These are phyloP conservation scores for Synanceia verrucosa DNA, from an alignment of 2,797 vertebrate species.

Conservation along the genomic window DNA sequence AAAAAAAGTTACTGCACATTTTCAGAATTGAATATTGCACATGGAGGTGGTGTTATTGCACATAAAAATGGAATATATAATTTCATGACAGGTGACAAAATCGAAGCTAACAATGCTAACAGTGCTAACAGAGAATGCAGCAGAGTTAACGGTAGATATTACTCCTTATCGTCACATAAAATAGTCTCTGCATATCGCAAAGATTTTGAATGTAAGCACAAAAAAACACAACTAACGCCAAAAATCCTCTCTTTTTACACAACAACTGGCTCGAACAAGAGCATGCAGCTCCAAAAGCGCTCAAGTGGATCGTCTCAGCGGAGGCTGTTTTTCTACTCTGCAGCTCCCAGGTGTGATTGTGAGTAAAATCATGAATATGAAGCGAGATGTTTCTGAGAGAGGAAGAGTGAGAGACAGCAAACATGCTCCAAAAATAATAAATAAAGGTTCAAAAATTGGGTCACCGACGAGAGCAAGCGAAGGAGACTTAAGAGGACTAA, in stretches of 20 bases:
- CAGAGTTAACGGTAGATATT: no score
- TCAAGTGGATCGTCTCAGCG: constrained; percentile 6
- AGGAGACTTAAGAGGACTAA: constrained; percentile 54
- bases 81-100: no score
- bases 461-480: constrained; percentile 64
- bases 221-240: background rate
- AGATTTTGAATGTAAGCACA: background rate
- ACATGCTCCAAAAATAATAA: constrained; percentile 32
- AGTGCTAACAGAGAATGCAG: no score
- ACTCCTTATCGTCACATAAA: no score
- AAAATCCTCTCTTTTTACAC: constrained; percentile 1
- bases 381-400: constrained; percentile 26
- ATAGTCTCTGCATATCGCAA: background rate
- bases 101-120: no score
- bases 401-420: background rate
- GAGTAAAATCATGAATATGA: constrained; percentile 58
- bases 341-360: constrained; percentile 56
- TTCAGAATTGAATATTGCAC: no score
- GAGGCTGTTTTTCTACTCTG: constrained; percentile 19
- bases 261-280: constrained; percentile 4
- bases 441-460: constrained; percentile 64
- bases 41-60: no score
- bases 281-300: background rate
- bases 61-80: no score
- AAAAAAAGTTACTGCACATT: no score